Evolutionary conservation across 2,797 vertebrate species (phyloP), one percentile per base, ranked within the genome.

Genomic region (Ataeniobius toweri): DNA sequence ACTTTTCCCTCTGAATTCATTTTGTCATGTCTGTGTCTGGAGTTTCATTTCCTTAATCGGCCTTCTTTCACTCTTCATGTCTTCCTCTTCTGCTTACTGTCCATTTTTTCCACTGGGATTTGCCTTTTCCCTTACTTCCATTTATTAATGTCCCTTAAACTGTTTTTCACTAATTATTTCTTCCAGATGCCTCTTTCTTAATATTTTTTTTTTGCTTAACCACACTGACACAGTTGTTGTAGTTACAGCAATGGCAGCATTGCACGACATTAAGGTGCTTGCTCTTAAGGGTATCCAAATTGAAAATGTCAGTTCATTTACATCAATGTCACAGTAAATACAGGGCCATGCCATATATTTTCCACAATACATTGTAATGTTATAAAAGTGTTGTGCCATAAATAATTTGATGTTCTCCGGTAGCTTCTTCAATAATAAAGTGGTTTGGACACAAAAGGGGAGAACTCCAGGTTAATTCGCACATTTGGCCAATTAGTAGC

Each of bases 251-350:
- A 68, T 56, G 36, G 63, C 79, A 74, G 71, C 87, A 83, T 75
- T 85, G 83, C 90, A 82, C 90, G 90, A 92, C 89, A 86, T 89
- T 92, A 93, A 92, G 87, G 84, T 59, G 36, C 77, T 86, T 51
- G 8, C 76, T 68, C 74, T 82, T 71, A 59, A 44, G 65, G 73
- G 65, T 71, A 76, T 76, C 61, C 75, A 72, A 12, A 78, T 88
- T 84, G 82, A 86, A 89, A 84, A 80, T 90, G 91, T 87, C 89
- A 87, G 81, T 88, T 91, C 68, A 78, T 88, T 85, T 84, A n/a
- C 24, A 41, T 6, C 31, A 26, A 69, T 46, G 67, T 4, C 5
- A 44, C 4, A 3, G n/a, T 69, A 22, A 69, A n/a, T 46, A 46
- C 18, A 48, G 2, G 46, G 46, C 46, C 46, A 48, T 48, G 46